Base-by-base conservation (phyloP, 1,140 invertebrate genomes). In the Drosophila nikananu region DNA sequence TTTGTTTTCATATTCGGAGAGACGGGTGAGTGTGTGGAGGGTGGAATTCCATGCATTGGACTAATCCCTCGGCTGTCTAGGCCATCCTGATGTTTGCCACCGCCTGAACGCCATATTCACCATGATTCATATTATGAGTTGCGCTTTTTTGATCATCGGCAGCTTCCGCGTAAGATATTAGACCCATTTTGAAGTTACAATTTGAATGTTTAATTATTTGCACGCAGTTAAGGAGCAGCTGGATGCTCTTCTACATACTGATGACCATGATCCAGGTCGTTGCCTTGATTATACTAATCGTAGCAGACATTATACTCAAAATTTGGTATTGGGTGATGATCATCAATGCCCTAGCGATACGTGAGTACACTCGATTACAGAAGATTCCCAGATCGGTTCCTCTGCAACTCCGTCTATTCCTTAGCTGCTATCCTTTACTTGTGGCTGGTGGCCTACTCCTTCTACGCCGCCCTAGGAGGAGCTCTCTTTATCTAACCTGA, bases 381-480 rank as follows among this genome's bases (percentile, higher is more conserved):
- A 5, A 1, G 7, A 51, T 8, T 21, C 9, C 12, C 13, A 39
- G 13, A 48, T 25, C 2, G 39, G 15, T 30, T 35, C 2, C 6
- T 21, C 4, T 17, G 1, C 21, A n/a, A 49, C 42, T 23, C 5
- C 8, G 5, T 23, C 0, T 21, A 21, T 7, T 17, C n/a, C 25
- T 32, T 32, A 87, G 84, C 75, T 17, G 0, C 81, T 0, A 35
- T 55, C 12, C 1, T 75, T 2, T 87, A 87, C 30, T 76, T 55
- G 17, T 87, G 84, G 84, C 39, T 89, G 37, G 84, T 89, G 52
- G 65, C 65, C 27, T 87, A 87, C 55, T 87, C 84, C 23, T 87
- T 87, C 41, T 87, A 87, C 58, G 84, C 84, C 15, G 84, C 84
- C 2, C 66, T 87, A 2, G 84, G 84, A 1, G 84, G 84, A 7